Evolutionary conservation across 2,113 vertebrate species (phyloP), one percentile per base, ranked within the genome.

Genomic region (Montifringilla adamsi): DNA sequence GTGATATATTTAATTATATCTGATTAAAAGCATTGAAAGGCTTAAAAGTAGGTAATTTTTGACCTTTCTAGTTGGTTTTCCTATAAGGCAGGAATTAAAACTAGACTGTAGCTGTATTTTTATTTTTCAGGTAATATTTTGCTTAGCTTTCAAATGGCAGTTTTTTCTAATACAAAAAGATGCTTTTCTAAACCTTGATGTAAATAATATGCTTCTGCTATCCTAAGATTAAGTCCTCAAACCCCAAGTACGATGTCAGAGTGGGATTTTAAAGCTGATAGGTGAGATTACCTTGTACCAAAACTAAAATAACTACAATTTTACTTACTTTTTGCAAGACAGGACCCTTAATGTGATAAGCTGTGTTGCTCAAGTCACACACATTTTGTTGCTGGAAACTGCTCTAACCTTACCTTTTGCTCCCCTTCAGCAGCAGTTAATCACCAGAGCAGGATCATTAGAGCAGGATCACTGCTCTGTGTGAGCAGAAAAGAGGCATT

Each of bases 401-500:
- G 35, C 81, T 90, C 92, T 89, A 95, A 92, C 94, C 77, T 97
- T 95, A 50, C 93, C 91, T 96, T 95, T 84, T 95, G 70, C 5
- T 63, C 17, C 17, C 90, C 94, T 97, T 94, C 92, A 97, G 79
- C 70, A 24, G 58, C 70, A 94, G 92, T 94, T 96, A 96, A 93
- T 97, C 87, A 95, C 84, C 73, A 82, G 35, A 77, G 89, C 47
- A 13, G 66, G 56, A 92, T 96, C 84, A 30, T 55, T 95, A 87
- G 37, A 86, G 87, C 69, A 63, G 70, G 70, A 93, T 95, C 87
- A 20, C 24, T 37, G 3, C 80, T 94, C 91, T 62, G 70, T 75
- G 89, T 89, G 96, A 98, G 88, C 69, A 96, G 95, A 94, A 95
- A 49, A 63, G 90, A 68, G 94, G 64, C 53, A n/a, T 80, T 96